A percentile compares a stretch with the other conserved stretches of the same genome.
Conservation (phyloP, 2,113 vertebrate genomes). For the Agelaius phoeniceus region DNA sequence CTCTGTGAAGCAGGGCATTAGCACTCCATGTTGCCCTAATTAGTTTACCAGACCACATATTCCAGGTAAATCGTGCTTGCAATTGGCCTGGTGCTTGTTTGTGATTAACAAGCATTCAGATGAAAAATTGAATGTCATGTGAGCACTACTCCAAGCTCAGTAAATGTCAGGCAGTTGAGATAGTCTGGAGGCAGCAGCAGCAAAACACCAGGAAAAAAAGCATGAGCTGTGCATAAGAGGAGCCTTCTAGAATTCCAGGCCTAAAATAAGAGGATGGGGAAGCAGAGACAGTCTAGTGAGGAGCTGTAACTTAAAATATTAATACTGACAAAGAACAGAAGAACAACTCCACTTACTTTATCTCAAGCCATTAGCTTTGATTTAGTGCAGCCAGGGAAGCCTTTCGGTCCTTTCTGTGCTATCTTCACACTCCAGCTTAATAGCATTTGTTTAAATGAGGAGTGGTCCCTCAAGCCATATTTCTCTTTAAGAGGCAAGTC, state of each 20-base stretch:
- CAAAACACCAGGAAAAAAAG: neutral
- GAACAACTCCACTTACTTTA: conserved; percentile 67
- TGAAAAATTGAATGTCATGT: conserved; percentile 19
- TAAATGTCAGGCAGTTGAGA: conserved; percentile 38
- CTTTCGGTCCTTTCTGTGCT: conserved; percentile 58
- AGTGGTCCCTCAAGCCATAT: conserved; percentile 68
- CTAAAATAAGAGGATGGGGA: neutral
- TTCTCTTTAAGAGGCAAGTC: conserved; percentile 69
- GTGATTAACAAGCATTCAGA: conserved; percentile 39
- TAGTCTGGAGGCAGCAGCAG: conserved; percentile 12
- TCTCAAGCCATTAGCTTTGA: conserved; percentile 68
- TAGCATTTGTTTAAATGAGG: conserved; percentile 73
- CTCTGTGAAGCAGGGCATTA: conserved; percentile 31
- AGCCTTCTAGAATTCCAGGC: conserved; percentile 42
- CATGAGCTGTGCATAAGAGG: neutral
- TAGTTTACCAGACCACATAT: conserved; percentile 44
- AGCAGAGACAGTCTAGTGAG: conserved; percentile 31
- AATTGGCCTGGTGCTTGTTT: neutral
- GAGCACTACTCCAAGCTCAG: neutral
- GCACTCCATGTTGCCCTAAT: conserved; percentile 43
- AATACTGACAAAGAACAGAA: conserved; percentile 68
- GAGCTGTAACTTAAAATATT: conserved; percentile 70
- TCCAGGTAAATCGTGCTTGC: conserved; percentile 17
- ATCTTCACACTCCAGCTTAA: conserved; percentile 68
- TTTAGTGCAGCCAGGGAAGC: conserved; percentile 64